Evolutionary conservation across 2,113 vertebrate genomes (phyloP).

Genomic region (Otolemur garnettii): DNA sequence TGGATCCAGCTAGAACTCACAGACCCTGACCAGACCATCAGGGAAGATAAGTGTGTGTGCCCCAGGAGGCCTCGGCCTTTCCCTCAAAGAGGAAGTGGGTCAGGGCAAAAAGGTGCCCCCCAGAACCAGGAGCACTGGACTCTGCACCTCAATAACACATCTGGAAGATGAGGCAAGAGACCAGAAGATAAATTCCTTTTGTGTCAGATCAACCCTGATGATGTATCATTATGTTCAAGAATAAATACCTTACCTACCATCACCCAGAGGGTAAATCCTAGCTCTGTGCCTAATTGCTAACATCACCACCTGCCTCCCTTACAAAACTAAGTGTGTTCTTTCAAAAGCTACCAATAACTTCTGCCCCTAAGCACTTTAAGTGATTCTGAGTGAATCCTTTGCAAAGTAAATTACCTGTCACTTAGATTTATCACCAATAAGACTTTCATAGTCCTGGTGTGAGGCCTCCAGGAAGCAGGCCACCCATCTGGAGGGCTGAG

Average conservation of each 20-base stretch:
- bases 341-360: background rate
- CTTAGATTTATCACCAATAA: background rate
- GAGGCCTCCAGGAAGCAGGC: background rate
- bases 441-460: background rate
- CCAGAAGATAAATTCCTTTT: background rate
- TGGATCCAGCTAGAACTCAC: background rate
- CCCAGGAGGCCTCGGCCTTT: background rate
- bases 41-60: too few relatives aligned
- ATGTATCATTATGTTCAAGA: rapidly evolving
- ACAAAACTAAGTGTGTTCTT: background rate
- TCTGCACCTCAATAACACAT: background rate
- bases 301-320: background rate
- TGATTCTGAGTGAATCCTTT: background rate
- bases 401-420: background rate
- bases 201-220: rapidly evolving
- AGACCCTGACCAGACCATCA: background rate
- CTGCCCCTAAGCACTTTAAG: background rate
- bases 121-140: background rate
- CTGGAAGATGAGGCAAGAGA: background rate
- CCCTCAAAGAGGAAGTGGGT: background rate
- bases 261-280: background rate
- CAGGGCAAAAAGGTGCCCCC: background rate
- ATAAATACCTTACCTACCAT: background rate
- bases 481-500: background rate
- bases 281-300: background rate